phyloP scores from a whole-genome alignment of 53 echinoderm and acorn worm genomes.

The Paracentrotus lividus region DNA sequence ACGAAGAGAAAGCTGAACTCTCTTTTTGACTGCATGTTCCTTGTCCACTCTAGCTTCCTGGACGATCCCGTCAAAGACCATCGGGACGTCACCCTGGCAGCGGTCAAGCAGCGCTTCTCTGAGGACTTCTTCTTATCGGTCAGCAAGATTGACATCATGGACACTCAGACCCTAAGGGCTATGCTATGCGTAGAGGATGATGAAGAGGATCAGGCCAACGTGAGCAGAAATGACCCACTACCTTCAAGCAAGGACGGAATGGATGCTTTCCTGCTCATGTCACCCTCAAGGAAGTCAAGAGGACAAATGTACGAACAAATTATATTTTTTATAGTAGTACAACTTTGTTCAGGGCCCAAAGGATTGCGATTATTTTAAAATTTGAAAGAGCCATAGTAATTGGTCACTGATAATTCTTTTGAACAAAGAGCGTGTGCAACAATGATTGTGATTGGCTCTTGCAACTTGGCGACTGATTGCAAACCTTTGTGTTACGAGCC shows the following conservation, averaged over 20 bases:
- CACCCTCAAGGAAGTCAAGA: constrained; percentile 86
- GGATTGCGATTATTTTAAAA: too few relatives aligned
- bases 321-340: neutral
- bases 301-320: constrained; percentile 76
- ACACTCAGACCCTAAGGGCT: constrained; percentile 69
- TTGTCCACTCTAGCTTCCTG: constrained; percentile 76
- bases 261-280: constrained; percentile 87
- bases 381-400: too few relatives aligned
- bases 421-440: too few relatives aligned
- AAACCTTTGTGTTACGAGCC: too few relatives aligned
- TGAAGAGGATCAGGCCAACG: constrained; percentile 16
- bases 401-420: too few relatives aligned
- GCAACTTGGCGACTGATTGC: too few relatives aligned
- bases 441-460: too few relatives aligned
- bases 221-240: constrained; percentile 65
- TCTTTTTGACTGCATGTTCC: too few relatives aligned
- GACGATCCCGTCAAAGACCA: constrained; percentile 87
- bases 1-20: neutral
- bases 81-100: constrained; percentile 87
- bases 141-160: constrained; percentile 76
- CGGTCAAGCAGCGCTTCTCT: constrained; percentile 89
- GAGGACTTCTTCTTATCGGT: constrained; percentile 74
- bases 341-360: too few relatives aligned
- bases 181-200: constrained; percentile 82
- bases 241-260: constrained; percentile 76